Base-by-base conservation (phyloP, 1,140 invertebrate species). In the Drosophila littoralis region DNA sequence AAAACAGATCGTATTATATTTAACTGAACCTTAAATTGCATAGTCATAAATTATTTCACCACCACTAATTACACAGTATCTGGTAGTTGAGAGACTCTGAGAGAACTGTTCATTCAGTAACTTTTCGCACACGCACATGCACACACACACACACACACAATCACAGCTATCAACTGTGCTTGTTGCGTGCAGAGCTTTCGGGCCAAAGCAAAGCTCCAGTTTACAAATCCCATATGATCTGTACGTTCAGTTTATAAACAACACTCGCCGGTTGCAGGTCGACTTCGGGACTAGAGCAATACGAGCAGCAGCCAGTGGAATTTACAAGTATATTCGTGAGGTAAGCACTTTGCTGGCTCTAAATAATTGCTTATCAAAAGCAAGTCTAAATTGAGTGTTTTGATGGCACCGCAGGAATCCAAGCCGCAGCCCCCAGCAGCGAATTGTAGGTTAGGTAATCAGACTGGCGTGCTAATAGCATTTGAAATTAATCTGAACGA, bases 201-300 rank as follows among this genome's bases (percentile, higher is more conserved):
- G 15, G 15, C 13, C 10, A 70, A 84, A n/a, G n/a, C n/a, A n/a
- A 84, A 81, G 81, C 77, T 77, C 5, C 42, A 22, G 12, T 12
- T 28, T 32, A 33, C 22, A 63, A 77, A 38, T 42, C 8, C 71
- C 71, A 76, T 81, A 85, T 77, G 81, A 85, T 85, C 78, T 46
- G 32, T 54, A n/a, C 35, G 33, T 57, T 88, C 75, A 86, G 76
- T 88, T 83, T 83, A 83, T 77, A 89, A 88, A 83, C 83, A 88
- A 80, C 76, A 28, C 10, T 80, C 38, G 77, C 59, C 84, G 76
- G 79, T 28, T 55, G 60, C 42, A 8, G 80, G 61, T 69, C 54
- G 65, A 35, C 17, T 17, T 15, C 46, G 45, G 45, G 72, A 52
- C 42, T 17, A 43, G 35, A 36, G 22, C 22, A 17, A 5, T n/a